Evolutionary conservation across 2,888 invertebrate species (phyloP), one percentile per base, ranked within the genome.

Genomic region (Clostera curtula): DNA sequence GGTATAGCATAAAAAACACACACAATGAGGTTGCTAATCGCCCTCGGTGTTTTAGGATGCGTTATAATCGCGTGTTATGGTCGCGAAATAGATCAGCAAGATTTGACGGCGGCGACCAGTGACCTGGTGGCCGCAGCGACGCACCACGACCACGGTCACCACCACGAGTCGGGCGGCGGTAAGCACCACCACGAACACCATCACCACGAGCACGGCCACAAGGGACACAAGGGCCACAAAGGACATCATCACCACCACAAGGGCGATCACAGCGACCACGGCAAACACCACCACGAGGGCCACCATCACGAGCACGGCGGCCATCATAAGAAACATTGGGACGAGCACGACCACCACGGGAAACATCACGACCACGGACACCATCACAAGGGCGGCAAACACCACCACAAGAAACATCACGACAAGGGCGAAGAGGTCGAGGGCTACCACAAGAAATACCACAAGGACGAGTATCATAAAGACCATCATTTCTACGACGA

Each of bases 401-500:
- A 90, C 65, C 89, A 89, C 19, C 90, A 92, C 56, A 92, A 93
- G 64, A 92, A 92, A 56, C 92, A 92, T 19, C 93, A 93, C 71
- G 93, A 93, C 60, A 93, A 93, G 61, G 93, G 93, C 0, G 91
- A 92, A 53, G 92, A 93, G 52, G 91, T 91, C 24, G 88, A 91
- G 40, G 93, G 93, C 5, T 93, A 91, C 67, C 93, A 94, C 62
- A 91, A 93, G 72, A 93, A 93, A 55, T 90, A 91, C 51, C 92
- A 93, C 68, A 94, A 95, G 64, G 93, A 94, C 59, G 94, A 94
- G 62, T 93, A 90, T 68, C 90, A 92, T 57, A 94, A 94, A 68
- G 91, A 93, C 55, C 93, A 93, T 64, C 93, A 93, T 82, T 94
- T 94, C 85, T 94, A 94, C 71, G 93, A 94, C 49, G 93, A 94